Evolutionary conservation across 2,888 invertebrate species (phyloP).

Genomic region (Melangyna quadrimaculata): DNA sequence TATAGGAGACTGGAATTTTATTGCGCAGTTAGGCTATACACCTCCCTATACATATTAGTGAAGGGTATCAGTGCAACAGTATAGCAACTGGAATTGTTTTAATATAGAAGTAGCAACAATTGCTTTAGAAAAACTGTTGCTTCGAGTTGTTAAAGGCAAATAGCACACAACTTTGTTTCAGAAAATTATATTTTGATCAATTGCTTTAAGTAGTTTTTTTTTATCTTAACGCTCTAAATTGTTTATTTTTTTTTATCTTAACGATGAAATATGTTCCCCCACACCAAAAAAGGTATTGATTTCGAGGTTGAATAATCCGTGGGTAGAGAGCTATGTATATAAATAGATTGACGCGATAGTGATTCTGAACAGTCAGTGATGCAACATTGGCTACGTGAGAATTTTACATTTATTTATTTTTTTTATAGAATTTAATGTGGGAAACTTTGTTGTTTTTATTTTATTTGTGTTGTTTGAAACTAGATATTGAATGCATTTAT

Average conservation of each 20-base stretch:
- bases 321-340: background rate
- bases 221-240: background rate
- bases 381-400: conserved; percentile 35
- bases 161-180: background rate
- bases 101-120: background rate
- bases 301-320: conserved; percentile 30
- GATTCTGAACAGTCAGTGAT: conserved; percentile 11
- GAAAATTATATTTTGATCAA: background rate
- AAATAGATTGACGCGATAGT: conserved; percentile 11
- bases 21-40: background rate
- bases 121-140: background rate
- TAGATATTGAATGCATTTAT: background rate
- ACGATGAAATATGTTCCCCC: background rate
- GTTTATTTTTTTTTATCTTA: background rate
- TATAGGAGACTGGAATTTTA: background rate
- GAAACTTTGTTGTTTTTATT: background rate
- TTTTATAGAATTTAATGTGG: background rate
- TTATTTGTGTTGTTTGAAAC: background rate
- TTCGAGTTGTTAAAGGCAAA: background rate
- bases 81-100: background rate
- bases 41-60: background rate
- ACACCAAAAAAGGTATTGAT: conserved; percentile 10
- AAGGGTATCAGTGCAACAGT: background rate
- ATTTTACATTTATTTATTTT: background rate
- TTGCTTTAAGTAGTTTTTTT: background rate